Percentiles rank a stretch among this genome's conserved stretches.
These are phyloP conservation scores for Salmo trutta DNA, from an alignment of 2,797 vertebrate species.

Conservation along the genomic window DNA sequence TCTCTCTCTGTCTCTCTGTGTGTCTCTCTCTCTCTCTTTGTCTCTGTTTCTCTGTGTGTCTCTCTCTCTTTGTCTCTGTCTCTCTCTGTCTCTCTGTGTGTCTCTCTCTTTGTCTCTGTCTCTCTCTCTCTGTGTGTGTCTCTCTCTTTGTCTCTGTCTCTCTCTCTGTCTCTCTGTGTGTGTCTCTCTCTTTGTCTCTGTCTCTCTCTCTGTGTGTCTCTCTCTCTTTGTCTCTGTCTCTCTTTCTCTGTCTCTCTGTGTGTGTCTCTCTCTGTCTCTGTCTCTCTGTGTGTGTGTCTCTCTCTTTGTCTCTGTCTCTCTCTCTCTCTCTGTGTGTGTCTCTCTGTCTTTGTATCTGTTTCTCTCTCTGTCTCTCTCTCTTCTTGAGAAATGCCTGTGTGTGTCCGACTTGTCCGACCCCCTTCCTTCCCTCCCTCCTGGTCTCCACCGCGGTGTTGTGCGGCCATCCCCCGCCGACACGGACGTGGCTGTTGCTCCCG, in stretches of 20 bases:
- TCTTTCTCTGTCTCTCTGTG: background rate
- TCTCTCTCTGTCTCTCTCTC: background rate
- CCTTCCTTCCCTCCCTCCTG: slow-evolving; percentile 21
- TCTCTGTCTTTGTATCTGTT: background rate
- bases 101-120: slow-evolving; percentile 8
- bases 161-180: background rate
- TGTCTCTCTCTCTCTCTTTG: background rate
- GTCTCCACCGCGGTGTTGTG: slow-evolving; percentile 8
- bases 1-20: background rate
- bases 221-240: background rate
- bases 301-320: background rate
- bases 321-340: background rate
- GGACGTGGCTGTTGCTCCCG: slow-evolving; percentile 47
- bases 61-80: background rate
- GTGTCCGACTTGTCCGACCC: slow-evolving; percentile 11
- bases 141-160: background rate
- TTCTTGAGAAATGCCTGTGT: slow-evolving; percentile 23
- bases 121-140: background rate
- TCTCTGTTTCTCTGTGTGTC: slow-evolving; percentile 15
- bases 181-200: background rate
- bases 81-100: too few relatives aligned
- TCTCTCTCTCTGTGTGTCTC: slow-evolving; percentile 18
- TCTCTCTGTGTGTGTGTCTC: background rate
- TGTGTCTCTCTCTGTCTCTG: slow-evolving; percentile 2
- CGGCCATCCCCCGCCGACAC: slow-evolving; percentile 36